These are phyloP conservation scores for Eristalinus aeneus DNA, from an alignment of 2,888 invertebrate genomes.

Conservation along the genomic window DNA sequence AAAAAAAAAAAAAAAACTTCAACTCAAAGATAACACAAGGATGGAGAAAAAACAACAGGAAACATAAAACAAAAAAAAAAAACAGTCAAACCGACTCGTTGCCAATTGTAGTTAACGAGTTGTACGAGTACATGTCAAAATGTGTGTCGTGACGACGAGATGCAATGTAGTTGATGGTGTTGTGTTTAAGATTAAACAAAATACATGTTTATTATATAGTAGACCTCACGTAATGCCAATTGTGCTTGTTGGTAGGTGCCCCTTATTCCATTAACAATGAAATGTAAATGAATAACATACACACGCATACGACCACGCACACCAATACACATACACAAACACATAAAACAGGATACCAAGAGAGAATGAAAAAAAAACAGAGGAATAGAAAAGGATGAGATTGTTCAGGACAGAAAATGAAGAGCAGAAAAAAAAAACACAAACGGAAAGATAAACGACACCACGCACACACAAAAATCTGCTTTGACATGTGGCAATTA, in stretches of 20 bases:
- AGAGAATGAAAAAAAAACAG: slow-evolving; percentile 8
- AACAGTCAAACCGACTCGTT: slow-evolving; percentile 14
- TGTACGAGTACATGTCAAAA: slow-evolving; percentile 43
- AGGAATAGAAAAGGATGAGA: too few relatives aligned
- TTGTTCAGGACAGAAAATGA: too few relatives aligned
- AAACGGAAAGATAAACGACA: slow-evolving; percentile 22
- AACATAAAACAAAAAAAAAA: background rate
- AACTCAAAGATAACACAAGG: background rate
- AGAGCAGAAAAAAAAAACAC: background rate
- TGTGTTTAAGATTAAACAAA: slow-evolving; percentile 48
- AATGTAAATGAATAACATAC: slow-evolving; percentile 58
- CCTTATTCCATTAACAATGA: slow-evolving; percentile 69
- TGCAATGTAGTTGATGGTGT: slow-evolving; percentile 31
- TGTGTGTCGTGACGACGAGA: slow-evolving; percentile 40
- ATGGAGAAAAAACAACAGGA: background rate
- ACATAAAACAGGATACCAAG: slow-evolving; percentile 18
- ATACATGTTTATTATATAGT: slow-evolving; percentile 21
- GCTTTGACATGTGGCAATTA: slow-evolving; percentile 67
- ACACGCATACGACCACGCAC: slow-evolving; percentile 57
- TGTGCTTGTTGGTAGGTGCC: slow-evolving; percentile 48
- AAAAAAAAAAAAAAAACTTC: background rate
- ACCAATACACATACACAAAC: slow-evolving; percentile 55
- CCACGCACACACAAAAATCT: slow-evolving; percentile 57
- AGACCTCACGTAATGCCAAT: slow-evolving; percentile 65
- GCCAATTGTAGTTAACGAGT: slow-evolving; percentile 47